Conservation (phyloP, 1,140 invertebrate species). For the Helicoverpa zea region DNA sequence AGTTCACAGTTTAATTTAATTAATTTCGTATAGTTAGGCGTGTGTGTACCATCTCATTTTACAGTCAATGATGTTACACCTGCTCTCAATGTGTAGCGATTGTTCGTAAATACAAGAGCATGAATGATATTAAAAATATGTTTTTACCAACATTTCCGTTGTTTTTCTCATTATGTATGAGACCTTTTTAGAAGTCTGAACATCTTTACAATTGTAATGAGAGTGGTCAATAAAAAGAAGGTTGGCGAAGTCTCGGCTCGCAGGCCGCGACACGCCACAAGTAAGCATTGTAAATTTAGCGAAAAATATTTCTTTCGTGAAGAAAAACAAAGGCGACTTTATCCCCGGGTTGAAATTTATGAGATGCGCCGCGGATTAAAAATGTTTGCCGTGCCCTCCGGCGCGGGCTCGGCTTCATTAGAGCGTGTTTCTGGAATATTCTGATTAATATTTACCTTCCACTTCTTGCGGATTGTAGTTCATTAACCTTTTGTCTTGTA, state of each 20-base stretch:
- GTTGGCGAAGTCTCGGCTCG: constrained; percentile 41
- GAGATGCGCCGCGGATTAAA: constrained; percentile 83
- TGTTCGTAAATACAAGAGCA: background rate
- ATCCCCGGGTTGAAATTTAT: constrained; percentile 79
- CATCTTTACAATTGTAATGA: constrained; percentile 58
- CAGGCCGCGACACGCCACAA: constrained; percentile 59
- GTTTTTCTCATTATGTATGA: constrained; percentile 24
- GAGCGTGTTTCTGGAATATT: constrained; percentile 75
- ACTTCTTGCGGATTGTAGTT: constrained; percentile 75
- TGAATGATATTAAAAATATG: background rate
- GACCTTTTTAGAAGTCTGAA: constrained; percentile 53
- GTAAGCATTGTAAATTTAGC: constrained; percentile 74
- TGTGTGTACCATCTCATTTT: constrained; percentile 42
- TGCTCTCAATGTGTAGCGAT: background rate
- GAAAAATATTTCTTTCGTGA: constrained; percentile 77
- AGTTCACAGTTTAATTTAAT: constrained; percentile 41
- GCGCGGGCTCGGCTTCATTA: constrained; percentile 78
- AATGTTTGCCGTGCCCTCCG: constrained; percentile 82
- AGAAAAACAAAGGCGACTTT: constrained; percentile 80
- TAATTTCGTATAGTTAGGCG: constrained; percentile 43
- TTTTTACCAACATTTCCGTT: background rate
- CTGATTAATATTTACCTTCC: constrained; percentile 84
- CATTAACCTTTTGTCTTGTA: constrained; percentile 69
- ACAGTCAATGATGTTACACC: background rate
- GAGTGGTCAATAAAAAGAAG: constrained; percentile 57